Evolutionary conservation across 2,797 vertebrate genomes (phyloP).

Genomic region (Discoglossus pictus): DNA sequence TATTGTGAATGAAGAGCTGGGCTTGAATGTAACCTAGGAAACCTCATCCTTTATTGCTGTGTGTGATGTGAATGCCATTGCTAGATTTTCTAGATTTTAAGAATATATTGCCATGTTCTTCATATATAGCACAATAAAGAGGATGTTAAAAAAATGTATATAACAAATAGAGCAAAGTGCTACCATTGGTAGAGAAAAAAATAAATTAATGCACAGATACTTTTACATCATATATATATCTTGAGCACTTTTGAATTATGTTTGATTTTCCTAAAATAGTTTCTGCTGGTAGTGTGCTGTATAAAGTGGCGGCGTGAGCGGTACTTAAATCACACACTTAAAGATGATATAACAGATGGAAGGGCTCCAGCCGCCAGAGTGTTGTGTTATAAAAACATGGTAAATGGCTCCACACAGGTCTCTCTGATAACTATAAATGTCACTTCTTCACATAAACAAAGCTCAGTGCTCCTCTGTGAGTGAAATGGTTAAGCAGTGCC

Average conservation of each 20-base stretch:
- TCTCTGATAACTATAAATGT: neutral
- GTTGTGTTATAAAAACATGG: neutral
- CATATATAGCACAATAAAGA: too few species aligned
- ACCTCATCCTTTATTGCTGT: too few species aligned
- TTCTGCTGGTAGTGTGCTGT: neutral
- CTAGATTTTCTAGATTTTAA: too few species aligned
- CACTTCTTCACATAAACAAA: neutral
- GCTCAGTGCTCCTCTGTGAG: neutral
- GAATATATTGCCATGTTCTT: too few species aligned
- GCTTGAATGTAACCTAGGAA: too few species aligned
- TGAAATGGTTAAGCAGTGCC: neutral
- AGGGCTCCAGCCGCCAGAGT: neutral
- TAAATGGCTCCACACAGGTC: neutral
- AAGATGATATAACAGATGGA: neutral
- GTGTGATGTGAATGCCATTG: too few species aligned
- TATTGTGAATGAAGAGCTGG: too few species aligned
- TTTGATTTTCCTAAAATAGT: neutral
- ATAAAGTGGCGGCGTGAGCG: neutral
- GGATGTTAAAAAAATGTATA: too few species aligned
- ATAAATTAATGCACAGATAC: too few species aligned
- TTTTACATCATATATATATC: too few species aligned
- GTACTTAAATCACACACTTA: slow-evolving; percentile 4
- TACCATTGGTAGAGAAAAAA: too few species aligned
- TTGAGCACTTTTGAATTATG: neutral
- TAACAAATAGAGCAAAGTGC: too few species aligned